phyloP scores from a whole-genome alignment of 2,888 invertebrate genomes.

The Hypercompe scribonia region DNA sequence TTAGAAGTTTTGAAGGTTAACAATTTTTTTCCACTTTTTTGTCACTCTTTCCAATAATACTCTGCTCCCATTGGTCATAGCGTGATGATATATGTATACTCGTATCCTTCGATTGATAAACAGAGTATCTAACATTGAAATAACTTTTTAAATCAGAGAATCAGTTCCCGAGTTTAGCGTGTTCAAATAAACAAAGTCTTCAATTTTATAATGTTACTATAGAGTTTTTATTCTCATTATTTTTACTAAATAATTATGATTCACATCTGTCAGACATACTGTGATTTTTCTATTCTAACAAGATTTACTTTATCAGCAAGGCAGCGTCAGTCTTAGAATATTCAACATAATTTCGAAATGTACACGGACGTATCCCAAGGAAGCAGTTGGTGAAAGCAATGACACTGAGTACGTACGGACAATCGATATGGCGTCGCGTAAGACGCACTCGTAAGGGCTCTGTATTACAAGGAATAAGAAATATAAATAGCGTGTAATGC shows the following conservation, averaged over 20 bases:
- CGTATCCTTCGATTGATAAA: too few species aligned
- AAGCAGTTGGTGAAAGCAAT: slow-evolving; percentile 34
- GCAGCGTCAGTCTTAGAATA: background rate
- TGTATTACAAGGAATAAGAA: slow-evolving; percentile 44
- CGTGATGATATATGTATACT: too few species aligned
- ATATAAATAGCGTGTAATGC: slow-evolving; percentile 41
- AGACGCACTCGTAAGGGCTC: slow-evolving; percentile 52
- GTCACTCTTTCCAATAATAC: too few species aligned
- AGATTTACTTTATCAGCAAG: background rate
- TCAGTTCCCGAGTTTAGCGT: too few species aligned
- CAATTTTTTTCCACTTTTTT: too few species aligned
- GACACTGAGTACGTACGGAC: slow-evolving; percentile 35
- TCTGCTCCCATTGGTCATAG: too few species aligned
- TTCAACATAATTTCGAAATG: slow-evolving; percentile 5
- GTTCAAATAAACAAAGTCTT: too few species aligned
- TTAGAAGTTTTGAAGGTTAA: too few species aligned
- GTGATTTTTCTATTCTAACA: background rate
- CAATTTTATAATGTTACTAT: too few species aligned
- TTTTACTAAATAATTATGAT: background rate
- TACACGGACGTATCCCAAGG: slow-evolving; percentile 11
- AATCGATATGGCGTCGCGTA: slow-evolving; percentile 30
- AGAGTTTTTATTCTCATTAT: too few species aligned
- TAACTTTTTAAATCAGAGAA: too few species aligned
- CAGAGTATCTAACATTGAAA: too few species aligned
- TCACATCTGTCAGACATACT: background rate